Percentiles rank a stretch among this genome's conserved stretches.
These are phyloP conservation scores for Tachina grossa DNA, from an alignment of 2,888 invertebrate species.

Conservation along the genomic window DNA sequence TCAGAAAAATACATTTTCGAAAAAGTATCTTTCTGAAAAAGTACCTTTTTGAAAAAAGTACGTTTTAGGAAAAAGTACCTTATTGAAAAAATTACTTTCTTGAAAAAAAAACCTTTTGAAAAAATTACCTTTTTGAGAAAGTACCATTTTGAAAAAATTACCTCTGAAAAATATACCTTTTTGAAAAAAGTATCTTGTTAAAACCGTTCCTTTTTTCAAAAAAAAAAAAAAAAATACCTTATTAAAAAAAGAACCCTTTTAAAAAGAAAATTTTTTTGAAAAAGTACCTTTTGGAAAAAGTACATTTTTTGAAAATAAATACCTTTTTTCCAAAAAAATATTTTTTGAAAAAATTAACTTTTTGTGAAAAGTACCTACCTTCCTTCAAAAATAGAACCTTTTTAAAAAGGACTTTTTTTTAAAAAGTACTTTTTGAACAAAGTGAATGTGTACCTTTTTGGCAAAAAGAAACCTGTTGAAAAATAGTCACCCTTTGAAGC, in stretches of 20 bases:
- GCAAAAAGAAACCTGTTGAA: no score
- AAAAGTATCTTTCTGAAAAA: no score
- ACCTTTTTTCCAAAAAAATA: no score
- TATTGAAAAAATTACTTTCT: no score
- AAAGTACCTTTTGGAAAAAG: not conserved
- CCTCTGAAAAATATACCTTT: not conserved
- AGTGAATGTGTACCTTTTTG: no score
- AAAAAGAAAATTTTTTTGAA: not conserved
- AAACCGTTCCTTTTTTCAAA: not conserved
- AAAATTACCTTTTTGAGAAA: not conserved
- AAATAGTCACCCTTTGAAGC: no score
- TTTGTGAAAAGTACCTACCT: not conserved
- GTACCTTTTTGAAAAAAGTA: no score
- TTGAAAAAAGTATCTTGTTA: not conserved
- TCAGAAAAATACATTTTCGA: not conserved
- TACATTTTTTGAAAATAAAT: no score
- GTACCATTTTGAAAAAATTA: not conserved
- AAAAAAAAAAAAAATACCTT: not conserved
- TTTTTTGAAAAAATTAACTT: no score
- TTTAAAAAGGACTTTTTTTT: not conserved
- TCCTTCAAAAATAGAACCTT: not conserved
- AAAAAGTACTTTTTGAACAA: not conserved
- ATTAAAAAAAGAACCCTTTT: not conserved
- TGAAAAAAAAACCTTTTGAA: not conserved
- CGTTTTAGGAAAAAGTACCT: no score